These are phyloP conservation scores for Calliphora vicina DNA, from an alignment of 1,140 invertebrate genomes.

Conservation along the genomic window DNA sequence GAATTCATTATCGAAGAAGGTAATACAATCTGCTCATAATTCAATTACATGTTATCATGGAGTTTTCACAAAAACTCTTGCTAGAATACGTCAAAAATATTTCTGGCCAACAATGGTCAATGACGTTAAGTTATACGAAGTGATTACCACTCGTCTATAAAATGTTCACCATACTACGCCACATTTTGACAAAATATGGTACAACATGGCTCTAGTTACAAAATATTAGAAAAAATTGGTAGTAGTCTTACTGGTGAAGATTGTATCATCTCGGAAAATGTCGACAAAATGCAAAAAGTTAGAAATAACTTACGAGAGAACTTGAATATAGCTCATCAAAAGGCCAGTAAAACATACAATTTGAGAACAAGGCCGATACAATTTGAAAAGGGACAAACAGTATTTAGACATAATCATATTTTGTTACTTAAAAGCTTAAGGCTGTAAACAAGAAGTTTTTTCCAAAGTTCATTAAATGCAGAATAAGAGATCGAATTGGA, in stretches of 20 bases:
- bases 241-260: neutral
- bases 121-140: neutral
- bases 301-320: neutral
- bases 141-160: neutral
- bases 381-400: neutral
- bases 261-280: neutral
- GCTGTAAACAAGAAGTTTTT: neutral
- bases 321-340: neutral
- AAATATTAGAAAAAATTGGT: neutral
- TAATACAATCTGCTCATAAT: neutral
- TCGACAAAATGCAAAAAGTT: neutral
- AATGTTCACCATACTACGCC: neutral
- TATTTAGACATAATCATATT: neutral
- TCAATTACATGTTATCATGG: neutral
- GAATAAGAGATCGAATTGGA: neutral
- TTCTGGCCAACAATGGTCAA: neutral
- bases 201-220: neutral
- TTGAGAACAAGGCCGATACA: neutral
- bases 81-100: slow-evolving; percentile 4
- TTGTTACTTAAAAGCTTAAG: neutral
- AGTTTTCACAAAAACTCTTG: neutral
- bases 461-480: neutral
- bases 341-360: neutral
- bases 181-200: neutral
- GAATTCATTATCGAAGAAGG: neutral